phyloP scores from a whole-genome alignment of 1,140 invertebrate species.

The Anagrus nilaparvatae region DNA sequence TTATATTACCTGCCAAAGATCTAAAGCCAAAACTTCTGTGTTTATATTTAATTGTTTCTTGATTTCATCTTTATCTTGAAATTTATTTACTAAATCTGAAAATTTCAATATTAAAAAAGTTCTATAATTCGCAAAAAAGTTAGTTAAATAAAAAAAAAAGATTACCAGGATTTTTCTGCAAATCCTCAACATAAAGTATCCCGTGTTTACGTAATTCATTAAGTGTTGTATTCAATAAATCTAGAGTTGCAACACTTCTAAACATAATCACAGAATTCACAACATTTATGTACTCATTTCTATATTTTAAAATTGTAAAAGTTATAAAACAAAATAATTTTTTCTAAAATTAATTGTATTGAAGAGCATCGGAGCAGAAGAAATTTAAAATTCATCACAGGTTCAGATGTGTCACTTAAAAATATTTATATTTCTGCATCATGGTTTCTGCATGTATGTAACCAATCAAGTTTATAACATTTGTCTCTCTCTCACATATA shows the following conservation, averaged over 20 bases:
- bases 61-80: conserved; percentile 9
- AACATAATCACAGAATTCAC: conserved; percentile 16
- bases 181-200: conserved; percentile 21
- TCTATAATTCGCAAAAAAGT: not conserved
- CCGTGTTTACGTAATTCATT: conserved; percentile 18
- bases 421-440: no score
- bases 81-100: conserved; percentile 14
- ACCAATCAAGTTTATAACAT: no score
- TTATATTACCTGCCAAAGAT: conserved; percentile 18
- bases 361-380: no score
- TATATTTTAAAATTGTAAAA: not conserved
- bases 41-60: conserved; percentile 7
- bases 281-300: not conserved
- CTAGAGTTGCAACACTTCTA: conserved; percentile 19
- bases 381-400: no score
- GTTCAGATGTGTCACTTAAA: no score
- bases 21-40: conserved; percentile 10
- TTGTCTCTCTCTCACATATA: no score
- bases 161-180: conserved; percentile 18
- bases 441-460: no score
- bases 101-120: not conserved
- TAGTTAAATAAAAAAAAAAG: conserved; percentile 6
- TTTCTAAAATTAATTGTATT: no score
- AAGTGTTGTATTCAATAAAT: conserved; percentile 12
- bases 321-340: no score